Conservation (phyloP, 2,888 invertebrate genomes). For the Thereva nobilitata region DNA sequence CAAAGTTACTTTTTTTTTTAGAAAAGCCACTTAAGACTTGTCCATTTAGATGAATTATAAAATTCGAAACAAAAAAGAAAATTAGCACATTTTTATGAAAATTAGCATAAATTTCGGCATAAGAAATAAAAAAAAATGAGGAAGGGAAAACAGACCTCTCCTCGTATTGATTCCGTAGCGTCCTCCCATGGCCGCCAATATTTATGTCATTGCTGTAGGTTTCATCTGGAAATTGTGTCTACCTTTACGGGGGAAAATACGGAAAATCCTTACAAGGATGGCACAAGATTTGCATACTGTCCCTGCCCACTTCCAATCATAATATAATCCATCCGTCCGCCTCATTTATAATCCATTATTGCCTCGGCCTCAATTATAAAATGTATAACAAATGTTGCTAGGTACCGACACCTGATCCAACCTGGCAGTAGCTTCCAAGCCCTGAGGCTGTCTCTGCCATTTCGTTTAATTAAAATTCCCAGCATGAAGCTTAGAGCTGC, state of each 20-base stretch:
- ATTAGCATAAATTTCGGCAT: no score
- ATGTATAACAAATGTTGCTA: conserved; percentile 27
- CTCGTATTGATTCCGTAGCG: no score
- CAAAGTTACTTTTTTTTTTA: no score
- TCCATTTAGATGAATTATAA: no score
- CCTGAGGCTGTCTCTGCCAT: conserved; percentile 12
- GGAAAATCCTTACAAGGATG: conserved; percentile 15
- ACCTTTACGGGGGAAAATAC: conserved; percentile 4
- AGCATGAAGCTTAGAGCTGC: conserved; percentile 20
- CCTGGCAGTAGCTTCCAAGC: background rate
- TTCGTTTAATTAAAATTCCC: conserved; percentile 34
- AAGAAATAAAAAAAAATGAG: no score
- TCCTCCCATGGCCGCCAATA: no score
- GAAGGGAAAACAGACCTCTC: no score
- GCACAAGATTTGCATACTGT: conserved; percentile 28
- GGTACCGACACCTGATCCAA: conserved; percentile 28
- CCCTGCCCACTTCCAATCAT: conserved; percentile 17
- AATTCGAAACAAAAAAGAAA: no score
- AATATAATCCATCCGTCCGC: conserved; percentile 27
- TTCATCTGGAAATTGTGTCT: background rate
- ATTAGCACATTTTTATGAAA: no score
- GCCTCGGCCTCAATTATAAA: conserved; percentile 29
- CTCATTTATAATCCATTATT: conserved; percentile 35
- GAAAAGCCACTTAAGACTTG: no score
- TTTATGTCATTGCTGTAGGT: background rate